Conservation (phyloP, 2,888 invertebrate species). For the Catocala fraxini region DNA sequence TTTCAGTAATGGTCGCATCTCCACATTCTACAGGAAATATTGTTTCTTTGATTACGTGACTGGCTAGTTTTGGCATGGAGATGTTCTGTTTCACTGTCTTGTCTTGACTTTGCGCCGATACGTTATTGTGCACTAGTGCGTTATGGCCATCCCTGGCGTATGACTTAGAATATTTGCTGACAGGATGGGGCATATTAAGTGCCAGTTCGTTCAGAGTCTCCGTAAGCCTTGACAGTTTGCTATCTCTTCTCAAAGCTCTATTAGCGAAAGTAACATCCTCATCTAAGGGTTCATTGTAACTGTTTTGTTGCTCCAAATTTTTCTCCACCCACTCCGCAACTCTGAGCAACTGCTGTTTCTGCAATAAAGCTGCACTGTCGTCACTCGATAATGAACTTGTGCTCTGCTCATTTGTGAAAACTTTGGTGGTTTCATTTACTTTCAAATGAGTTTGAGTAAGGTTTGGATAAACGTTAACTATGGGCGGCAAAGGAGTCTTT, state of each 20-base stretch:
- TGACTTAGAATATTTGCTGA: constrained; percentile 79
- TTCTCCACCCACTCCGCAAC: constrained; percentile 94
- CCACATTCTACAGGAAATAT: constrained; percentile 80
- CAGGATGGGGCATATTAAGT: constrained; percentile 83
- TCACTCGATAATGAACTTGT: constrained; percentile 85
- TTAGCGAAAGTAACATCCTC: constrained; percentile 75
- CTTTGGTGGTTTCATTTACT: constrained; percentile 79
- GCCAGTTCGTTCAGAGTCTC: constrained; percentile 82
- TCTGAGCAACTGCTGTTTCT: constrained; percentile 89
- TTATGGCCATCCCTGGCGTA: constrained; percentile 69
- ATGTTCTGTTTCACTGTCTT: constrained; percentile 54
- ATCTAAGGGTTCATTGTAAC: constrained; percentile 77
- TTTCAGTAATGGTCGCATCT: constrained; percentile 74
- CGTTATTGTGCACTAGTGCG: constrained; percentile 67
- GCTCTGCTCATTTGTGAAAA: constrained; percentile 83
- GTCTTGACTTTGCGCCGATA: constrained; percentile 54
- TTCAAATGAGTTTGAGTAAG: constrained; percentile 83
- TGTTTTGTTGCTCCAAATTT: constrained; percentile 86
- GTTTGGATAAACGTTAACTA: constrained; percentile 83
- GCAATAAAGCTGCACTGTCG: constrained; percentile 85
- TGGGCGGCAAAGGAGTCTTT: constrained; percentile 71
- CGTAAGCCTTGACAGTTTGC: constrained; percentile 73
- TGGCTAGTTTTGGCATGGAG: constrained; percentile 58
- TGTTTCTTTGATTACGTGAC: constrained; percentile 76
- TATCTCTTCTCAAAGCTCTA: constrained; percentile 69